Base-by-base conservation (phyloP, 2,888 invertebrate genomes). In the Panzeria rudis region DNA sequence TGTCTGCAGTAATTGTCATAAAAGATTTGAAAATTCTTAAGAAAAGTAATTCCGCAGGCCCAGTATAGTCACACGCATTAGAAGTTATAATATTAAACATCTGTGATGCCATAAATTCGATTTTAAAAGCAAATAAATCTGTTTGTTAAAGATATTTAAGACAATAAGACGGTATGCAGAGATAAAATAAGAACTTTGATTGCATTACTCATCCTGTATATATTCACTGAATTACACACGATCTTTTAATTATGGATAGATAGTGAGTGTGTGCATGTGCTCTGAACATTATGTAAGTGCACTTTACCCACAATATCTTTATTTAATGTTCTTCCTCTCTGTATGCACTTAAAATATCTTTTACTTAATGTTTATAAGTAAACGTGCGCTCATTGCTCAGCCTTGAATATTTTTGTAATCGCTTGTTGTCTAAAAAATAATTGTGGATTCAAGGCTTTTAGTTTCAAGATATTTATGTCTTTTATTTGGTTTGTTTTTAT, bases 61-160 rank as follows among this genome's bases (percentile, higher is more conserved):
- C 68, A 25, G 32, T 54, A 23, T 4, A 44, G 25, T 47, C 29
- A 41, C 5, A 32, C 17, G 54, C 44, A 59, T 75, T 44, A 56
- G 11, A 86, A 86, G 44, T 83, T 86, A 80, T 86, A 87, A 88
- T 87, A 78, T 66, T 59, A 82, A 87, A 87, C 87, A 88, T 88
- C 87, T 88, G 87, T 77, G 86, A 68, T 32, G 54, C 77, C 83
- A 88, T 88, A 88, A 88, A 88, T 88, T 83, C 86, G 47, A 35
- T 23, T 68, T 72, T 25, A 62, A 32, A 54, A 52, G 44, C 38
- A 79, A 84, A 79, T 69, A 79, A 71, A 23, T 47, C 41, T 32
- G 56, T 41, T 59, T 23, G 44, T 66, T 72, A 23, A 68, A 61
- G 29, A 47, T 20, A 41, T 68, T 81, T 75, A 80, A 81, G 62